Conservation (phyloP, 2,888 invertebrate genomes). For the Mycalesis mineus region DNA sequence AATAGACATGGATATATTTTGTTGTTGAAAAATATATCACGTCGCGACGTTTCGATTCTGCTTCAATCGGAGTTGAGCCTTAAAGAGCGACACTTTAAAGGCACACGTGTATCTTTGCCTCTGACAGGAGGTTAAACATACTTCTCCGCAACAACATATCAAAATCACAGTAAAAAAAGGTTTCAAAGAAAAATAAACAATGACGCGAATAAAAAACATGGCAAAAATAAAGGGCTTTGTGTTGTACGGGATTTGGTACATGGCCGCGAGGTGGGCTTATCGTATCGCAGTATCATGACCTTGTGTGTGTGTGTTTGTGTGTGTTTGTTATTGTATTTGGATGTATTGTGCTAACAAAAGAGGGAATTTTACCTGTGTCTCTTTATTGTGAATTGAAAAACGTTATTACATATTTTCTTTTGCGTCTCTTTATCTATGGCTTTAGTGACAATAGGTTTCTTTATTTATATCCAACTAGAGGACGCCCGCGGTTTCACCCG, state of each 20-base stretch:
- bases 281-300: slow-evolving; percentile 40
- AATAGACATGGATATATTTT: no score
- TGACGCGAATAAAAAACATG: slow-evolving; percentile 50
- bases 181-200: slow-evolving; percentile 30
- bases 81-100: no score
- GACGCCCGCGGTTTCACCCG: no score
- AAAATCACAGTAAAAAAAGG: slow-evolving; percentile 24
- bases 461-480: neutral
- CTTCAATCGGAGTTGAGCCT: no score
- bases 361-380: slow-evolving; percentile 2
- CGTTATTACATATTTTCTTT: neutral
- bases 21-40: no score
- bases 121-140: neutral
- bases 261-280: slow-evolving; percentile 50
- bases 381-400: slow-evolving; percentile 1
- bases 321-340: slow-evolving; percentile 11
- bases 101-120: no score
- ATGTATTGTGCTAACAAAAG: slow-evolving; percentile 12
- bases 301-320: slow-evolving; percentile 27
- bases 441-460: neutral
- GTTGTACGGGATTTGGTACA: slow-evolving; percentile 56
- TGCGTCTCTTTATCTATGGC: neutral
- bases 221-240: slow-evolving; percentile 48
- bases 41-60: no score
- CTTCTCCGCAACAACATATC: neutral